phyloP scores from a whole-genome alignment of 2,888 invertebrate genomes.

The Drosophila dives region DNA sequence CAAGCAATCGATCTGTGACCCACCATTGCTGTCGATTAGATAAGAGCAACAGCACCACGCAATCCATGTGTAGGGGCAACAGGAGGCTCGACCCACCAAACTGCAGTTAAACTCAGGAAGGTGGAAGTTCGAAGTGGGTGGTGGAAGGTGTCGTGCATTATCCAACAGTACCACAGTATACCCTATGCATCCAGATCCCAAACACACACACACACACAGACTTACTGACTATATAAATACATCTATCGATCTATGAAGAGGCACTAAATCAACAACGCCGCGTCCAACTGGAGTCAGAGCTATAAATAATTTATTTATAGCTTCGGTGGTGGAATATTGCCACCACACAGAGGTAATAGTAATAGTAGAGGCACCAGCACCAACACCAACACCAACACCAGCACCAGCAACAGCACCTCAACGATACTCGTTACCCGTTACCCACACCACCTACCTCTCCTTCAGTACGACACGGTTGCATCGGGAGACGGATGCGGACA shows the following conservation, averaged over 20 bases:
- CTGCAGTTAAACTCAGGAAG: slow-evolving; percentile 8
- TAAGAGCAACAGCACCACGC: slow-evolving; percentile 45
- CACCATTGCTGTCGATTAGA: slow-evolving; percentile 72
- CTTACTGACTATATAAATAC: slow-evolving; percentile 7
- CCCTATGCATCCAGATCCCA: slow-evolving; percentile 45
- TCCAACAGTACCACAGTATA: slow-evolving; percentile 16
- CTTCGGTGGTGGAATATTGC: slow-evolving; percentile 78
- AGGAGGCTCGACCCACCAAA: slow-evolving; percentile 61
- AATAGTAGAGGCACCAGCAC: slow-evolving; percentile 46
- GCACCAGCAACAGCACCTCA: slow-evolving; percentile 35
- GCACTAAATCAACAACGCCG: slow-evolving; percentile 80
- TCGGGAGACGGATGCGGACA: slow-evolving; percentile 27
- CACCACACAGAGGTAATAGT: slow-evolving; percentile 78
- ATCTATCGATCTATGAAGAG: slow-evolving; percentile 74
- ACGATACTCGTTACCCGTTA: neutral
- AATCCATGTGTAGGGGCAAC: slow-evolving; percentile 22
- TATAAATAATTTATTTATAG: slow-evolving; percentile 82
- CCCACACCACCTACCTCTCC: neutral
- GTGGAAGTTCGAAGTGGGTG: slow-evolving; percentile 8
- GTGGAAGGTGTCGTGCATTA: slow-evolving; percentile 4
- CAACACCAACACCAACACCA: no score
- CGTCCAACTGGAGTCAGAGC: slow-evolving; percentile 66
- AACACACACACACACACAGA: slow-evolving; percentile 27
- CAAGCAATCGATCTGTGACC: slow-evolving; percentile 72
- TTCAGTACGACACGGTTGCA: slow-evolving; percentile 9